Evolutionary conservation across 1,140 invertebrate species (phyloP).

Genomic region (Oedothorax gibbosus): DNA sequence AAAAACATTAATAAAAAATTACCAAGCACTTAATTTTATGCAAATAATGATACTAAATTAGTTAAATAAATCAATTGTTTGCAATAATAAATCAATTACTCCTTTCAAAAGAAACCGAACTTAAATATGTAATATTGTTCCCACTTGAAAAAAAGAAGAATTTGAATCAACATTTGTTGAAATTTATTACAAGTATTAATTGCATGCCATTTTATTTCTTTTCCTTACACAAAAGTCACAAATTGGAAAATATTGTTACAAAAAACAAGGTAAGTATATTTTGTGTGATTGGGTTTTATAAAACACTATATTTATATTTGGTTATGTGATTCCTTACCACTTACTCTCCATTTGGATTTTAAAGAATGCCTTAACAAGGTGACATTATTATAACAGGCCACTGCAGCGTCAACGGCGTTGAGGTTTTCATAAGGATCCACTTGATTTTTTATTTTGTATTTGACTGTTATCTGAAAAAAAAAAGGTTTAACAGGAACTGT

Average conservation of each 20-base stretch:
- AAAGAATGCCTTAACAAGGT: conserved; percentile 61
- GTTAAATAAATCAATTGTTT: too few species aligned
- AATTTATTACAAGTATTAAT: not conserved
- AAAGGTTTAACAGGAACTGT: not conserved
- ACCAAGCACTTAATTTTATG: too few species aligned
- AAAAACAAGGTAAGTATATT: not conserved
- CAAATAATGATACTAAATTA: too few species aligned
- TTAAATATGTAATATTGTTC: too few species aligned
- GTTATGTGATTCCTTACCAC: conserved; percentile 59
- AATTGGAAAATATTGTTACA: not conserved
- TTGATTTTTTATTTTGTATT: conserved; percentile 59
- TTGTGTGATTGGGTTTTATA: not conserved
- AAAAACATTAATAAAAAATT: too few species aligned
- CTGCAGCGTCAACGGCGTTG: conserved; percentile 65
- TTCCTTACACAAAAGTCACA: not conserved
- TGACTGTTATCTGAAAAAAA: conserved; percentile 63
- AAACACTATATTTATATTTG: not conserved
- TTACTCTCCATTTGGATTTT: conserved; percentile 62
- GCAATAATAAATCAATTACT: too few species aligned
- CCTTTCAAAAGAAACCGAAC: too few species aligned
- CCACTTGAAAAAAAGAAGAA: not conserved
- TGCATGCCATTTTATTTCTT: not conserved
- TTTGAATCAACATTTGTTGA: not conserved
- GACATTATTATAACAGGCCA: conserved; percentile 63
- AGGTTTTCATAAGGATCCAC: conserved; percentile 64